Conservation (phyloP, 2,888 invertebrate species). For the Hecatera dysodea region DNA sequence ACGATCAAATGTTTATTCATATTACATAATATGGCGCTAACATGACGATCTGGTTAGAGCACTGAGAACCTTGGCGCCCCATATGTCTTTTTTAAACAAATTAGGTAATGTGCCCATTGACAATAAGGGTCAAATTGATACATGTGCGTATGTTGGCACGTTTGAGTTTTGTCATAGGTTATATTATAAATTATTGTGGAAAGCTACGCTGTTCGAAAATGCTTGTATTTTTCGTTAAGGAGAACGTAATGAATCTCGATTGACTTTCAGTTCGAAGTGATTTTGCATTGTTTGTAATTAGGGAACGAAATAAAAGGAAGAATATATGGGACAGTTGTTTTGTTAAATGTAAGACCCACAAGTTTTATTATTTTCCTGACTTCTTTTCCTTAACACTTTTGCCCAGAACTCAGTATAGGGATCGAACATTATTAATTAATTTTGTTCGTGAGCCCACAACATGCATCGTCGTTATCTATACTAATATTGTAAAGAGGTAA, state of each 20-base stretch:
- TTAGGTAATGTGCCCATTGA: conserved; percentile 86
- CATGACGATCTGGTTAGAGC: conserved; percentile 65
- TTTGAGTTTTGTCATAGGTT: conserved; percentile 27
- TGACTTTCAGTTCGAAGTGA: neutral
- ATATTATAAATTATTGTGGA: neutral
- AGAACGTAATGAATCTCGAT: too few relatives aligned
- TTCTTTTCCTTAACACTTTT: neutral
- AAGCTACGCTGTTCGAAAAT: too few relatives aligned
- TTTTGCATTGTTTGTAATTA: neutral
- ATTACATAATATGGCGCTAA: conserved; percentile 55
- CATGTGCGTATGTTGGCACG: conserved; percentile 33
- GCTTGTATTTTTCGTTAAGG: too few relatives aligned
- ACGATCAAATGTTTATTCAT: conserved; percentile 57
- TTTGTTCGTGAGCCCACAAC: too few relatives aligned
- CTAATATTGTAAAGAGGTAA: too few relatives aligned
- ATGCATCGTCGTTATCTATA: too few relatives aligned
- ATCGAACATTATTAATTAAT: too few relatives aligned
- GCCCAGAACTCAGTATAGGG: too few relatives aligned
- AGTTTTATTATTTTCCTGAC: neutral
- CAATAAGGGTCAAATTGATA: conserved; percentile 79
- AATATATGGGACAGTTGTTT: neutral
- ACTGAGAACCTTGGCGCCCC: conserved; percentile 76
- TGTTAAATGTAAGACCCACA: neutral
- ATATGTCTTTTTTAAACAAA: conserved; percentile 85
- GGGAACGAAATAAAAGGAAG: neutral